These are phyloP conservation scores for Lepidochitona cinerea DNA, from an alignment of 2,888 invertebrate genomes.

Conservation along the genomic window DNA sequence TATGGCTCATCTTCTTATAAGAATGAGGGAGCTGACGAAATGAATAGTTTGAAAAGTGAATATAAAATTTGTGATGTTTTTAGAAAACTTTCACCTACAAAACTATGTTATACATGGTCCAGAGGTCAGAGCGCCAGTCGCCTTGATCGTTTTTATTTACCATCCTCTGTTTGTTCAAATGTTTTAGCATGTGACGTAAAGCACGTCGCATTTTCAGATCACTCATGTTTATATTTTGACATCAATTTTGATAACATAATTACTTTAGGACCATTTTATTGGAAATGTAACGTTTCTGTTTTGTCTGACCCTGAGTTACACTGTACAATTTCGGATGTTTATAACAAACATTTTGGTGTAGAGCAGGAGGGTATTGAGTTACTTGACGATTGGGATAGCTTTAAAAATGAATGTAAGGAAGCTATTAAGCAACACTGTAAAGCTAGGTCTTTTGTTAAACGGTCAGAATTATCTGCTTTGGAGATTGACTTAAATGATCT, in stretches of 20 bases:
- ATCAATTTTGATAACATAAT: background rate
- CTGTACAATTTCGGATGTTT: background rate
- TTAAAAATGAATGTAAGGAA: background rate
- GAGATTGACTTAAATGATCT: background rate
- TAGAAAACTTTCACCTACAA: slow-evolving; percentile 13
- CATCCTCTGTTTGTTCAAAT: background rate
- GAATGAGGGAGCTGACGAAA: slow-evolving; percentile 5
- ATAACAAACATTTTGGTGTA: background rate
- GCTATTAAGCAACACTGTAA: background rate
- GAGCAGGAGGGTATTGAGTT: background rate
- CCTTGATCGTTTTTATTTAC: background rate
- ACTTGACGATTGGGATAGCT: background rate
- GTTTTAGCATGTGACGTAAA: background rate
- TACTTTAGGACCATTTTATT: background rate
- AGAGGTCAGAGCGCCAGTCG: background rate
- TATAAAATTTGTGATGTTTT: slow-evolving; percentile 18
- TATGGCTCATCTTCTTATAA: no score
- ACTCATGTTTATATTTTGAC: background rate
- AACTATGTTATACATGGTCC: background rate
- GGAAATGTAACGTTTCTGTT: background rate
- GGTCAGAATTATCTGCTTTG: background rate
- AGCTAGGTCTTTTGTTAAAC: background rate
- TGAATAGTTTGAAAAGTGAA: slow-evolving; percentile 15
- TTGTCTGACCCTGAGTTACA: background rate
- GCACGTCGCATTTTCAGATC: background rate